Evolutionary conservation across 1,140 invertebrate species (phyloP), one percentile per base, ranked within the genome.

Genomic region (Chironomus striatipennis): DNA sequence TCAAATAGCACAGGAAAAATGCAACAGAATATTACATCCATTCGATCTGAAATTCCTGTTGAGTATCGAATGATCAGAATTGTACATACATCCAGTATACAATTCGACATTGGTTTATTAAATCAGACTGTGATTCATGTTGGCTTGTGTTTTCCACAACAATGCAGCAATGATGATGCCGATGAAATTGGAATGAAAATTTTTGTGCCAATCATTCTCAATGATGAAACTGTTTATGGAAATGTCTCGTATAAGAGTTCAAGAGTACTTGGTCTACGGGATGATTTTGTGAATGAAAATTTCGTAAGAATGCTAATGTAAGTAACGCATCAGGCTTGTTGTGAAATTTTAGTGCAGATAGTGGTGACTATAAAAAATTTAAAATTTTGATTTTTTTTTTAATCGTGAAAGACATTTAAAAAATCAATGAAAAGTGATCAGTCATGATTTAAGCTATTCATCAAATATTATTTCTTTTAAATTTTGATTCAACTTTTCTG

Each of bases 81-180:
- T 10, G 17, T 6, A 70, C 65, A 70, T 20, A 20, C n/a, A 18
- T 70, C 65, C n/a, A n/a, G 20, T 0, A 18, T 70, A 18, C 65
- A 70, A 70, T 70, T 70, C 10, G 65, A 70, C 20, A 21, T 21
- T 18, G 18, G 20, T 70, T 70, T 70, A 70, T 70, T 70, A 6
- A 70, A 70, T 70, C 65, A 70, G 10, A 70, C 17, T 20, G 18
- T 70, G 7, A 70, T 70, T 70, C 17, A 70, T 21, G 18, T 70
- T 70, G 65, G 65, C 0, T 8, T 70, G 17, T 70, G 65, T 12
- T 70, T 70, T 21, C 65, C 65, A 70, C 5, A 70, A 70, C 4
- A 10, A 18, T 70, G 65, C 18, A 70, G 4, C 1, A 17, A 20
- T 20, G 12, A n/a, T 57, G 47, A 57, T 57, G 47, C 12, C 8